Evolutionary conservation across 2,113 vertebrate genomes (phyloP).

Genomic region (Sardina pilchardus): DNA sequence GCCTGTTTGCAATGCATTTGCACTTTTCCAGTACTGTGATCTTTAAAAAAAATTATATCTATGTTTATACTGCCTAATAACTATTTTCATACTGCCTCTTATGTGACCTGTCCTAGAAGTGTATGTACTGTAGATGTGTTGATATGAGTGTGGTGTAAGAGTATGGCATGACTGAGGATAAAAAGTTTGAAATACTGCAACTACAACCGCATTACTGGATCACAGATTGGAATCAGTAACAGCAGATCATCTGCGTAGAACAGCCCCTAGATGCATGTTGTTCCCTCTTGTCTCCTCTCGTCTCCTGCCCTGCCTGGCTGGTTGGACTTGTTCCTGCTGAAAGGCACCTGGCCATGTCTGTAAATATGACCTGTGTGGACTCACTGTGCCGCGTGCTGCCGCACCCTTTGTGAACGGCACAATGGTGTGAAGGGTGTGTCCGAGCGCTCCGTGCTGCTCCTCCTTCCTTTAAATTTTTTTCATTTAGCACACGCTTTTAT

Average conservation of each 20-base stretch:
- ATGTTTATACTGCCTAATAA: no score
- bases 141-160: no score
- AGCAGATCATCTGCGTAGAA: background rate
- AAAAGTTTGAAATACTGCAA: background rate
- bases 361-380: constrained; percentile 16
- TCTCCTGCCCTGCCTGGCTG: constrained; percentile 14
- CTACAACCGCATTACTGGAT: background rate
- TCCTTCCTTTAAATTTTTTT: no score
- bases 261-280: background rate
- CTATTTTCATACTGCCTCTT: no score
- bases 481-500: no score
- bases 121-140: no score
- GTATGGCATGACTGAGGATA: no score
- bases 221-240: background rate
- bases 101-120: no score
- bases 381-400: background rate
- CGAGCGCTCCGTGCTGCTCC: background rate
- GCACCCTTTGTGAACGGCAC: background rate
- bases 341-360: background rate
- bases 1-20: no score
- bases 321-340: constrained; percentile 43
- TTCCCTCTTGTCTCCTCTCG: background rate
- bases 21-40: no score
- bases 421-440: background rate
- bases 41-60: no score